Evolutionary conservation across 1,140 invertebrate species (phyloP).

Genomic region (Pemphigus obesinymphae): DNA sequence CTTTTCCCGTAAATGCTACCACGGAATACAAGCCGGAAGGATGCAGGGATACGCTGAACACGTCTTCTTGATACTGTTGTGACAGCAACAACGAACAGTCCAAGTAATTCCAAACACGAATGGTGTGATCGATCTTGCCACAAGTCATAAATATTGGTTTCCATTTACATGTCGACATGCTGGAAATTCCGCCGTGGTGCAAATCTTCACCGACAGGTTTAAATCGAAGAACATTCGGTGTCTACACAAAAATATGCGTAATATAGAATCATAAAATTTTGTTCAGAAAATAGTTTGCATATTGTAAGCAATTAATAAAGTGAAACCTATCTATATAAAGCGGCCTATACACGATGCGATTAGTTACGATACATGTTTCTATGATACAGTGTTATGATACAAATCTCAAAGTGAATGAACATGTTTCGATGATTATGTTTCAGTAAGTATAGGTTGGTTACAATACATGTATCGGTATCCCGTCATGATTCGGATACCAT

Average conservation of each 20-base stretch:
- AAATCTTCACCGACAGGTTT: conserved; percentile 64
- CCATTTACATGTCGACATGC: conserved; percentile 76
- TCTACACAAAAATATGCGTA: neutral
- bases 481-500: too few species aligned
- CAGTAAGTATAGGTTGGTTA: too few species aligned
- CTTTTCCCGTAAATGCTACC: conserved; percentile 84
- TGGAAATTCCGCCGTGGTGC: conserved; percentile 73
- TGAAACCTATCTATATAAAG: too few species aligned
- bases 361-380: too few species aligned
- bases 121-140: conserved; percentile 70
- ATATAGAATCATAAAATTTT: neutral
- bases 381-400: too few species aligned
- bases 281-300: too few species aligned
- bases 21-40: conserved; percentile 73
- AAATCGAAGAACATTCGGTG: conserved; percentile 48
- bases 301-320: too few species aligned
- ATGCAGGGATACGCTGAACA: conserved; percentile 73
- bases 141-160: conserved; percentile 84
- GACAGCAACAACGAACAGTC: conserved; percentile 69
- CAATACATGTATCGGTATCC: too few species aligned
- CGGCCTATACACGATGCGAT: too few species aligned
- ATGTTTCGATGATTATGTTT: too few species aligned
- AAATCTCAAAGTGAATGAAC: too few species aligned
- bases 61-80: conserved; percentile 76
- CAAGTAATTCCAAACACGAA: conserved; percentile 87